Conservation (phyloP, 2,797 vertebrate species). For the Tangara arthus region DNA sequence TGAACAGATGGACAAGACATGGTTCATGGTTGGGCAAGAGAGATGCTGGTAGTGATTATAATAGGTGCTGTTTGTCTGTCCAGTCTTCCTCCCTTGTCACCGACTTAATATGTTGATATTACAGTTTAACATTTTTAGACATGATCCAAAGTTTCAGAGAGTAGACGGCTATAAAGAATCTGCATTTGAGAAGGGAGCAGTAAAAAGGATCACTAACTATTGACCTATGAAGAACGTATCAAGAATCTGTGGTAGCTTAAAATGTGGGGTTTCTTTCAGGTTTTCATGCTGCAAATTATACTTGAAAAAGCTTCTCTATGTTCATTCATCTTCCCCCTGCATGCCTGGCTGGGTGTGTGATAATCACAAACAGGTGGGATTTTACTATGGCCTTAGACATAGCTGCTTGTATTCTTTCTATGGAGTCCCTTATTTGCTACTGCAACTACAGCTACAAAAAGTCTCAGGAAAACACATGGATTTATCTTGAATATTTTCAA, state of each 20-base stretch:
- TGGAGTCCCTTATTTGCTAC: neutral
- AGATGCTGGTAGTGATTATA: neutral
- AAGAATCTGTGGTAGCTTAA: neutral
- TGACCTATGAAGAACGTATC: neutral
- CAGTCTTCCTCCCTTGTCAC: neutral
- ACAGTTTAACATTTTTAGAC: neutral
- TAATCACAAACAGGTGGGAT: conserved; percentile 38
- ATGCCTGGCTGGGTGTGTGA: neutral
- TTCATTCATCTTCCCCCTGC: neutral
- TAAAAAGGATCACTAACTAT: neutral
- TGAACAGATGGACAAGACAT: neutral
- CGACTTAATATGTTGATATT: neutral
- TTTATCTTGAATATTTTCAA: neutral
- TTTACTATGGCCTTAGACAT: neutral
- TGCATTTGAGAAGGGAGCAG: neutral
- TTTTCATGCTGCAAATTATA: conserved; percentile 13
- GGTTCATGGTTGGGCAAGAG: neutral
- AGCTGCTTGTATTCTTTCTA: neutral
- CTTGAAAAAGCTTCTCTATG: neutral
- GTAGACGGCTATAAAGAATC: neutral
- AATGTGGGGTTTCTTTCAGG: neutral
- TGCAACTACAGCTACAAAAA: neutral
- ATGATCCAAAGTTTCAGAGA: neutral
- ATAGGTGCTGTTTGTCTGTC: neutral
- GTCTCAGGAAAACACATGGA: neutral